Conservation (phyloP, 30 jellyfish, hydroid and myxozoan species). For the Rhopilema esculentum region DNA sequence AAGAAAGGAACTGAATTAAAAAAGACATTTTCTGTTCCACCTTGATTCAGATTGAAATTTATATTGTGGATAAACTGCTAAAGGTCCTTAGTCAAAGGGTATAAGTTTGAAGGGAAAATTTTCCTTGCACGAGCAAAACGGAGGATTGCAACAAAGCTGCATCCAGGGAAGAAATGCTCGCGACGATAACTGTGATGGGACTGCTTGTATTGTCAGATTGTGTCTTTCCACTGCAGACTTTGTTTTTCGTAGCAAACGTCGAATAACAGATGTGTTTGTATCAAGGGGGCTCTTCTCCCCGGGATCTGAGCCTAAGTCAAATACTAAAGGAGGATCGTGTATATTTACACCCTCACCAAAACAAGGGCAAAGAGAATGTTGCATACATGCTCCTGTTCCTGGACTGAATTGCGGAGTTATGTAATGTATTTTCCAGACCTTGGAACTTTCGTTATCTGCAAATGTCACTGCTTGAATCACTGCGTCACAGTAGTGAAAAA, state of each 20-base stretch:
- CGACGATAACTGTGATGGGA: conserved; percentile 52
- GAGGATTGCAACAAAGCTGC: conserved; percentile 78
- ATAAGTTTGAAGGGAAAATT: conserved; percentile 40
- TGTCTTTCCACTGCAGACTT: conserved; percentile 55
- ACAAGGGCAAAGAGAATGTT: conserved; percentile 45
- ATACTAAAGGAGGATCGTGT: conserved; percentile 70
- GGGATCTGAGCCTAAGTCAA: conserved; percentile 68
- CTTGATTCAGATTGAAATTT: too few species aligned
- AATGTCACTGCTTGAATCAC: conserved; percentile 84
- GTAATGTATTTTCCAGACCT: conserved; percentile 82
- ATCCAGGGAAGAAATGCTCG: conserved; percentile 46
- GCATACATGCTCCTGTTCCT: conserved; percentile 13
- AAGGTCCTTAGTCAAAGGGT: too few species aligned
- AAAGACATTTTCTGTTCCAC: too few species aligned
- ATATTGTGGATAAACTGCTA: too few species aligned
- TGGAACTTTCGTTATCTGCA: conserved; percentile 36
- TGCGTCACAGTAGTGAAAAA: conserved; percentile 80
- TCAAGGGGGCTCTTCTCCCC: too few species aligned
- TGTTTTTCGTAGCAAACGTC: neutral
- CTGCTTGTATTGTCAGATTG: conserved; percentile 16
- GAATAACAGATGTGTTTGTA: too few species aligned
- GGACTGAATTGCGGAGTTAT: conserved; percentile 32
- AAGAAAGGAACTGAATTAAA: too few species aligned
- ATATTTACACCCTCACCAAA: conserved; percentile 31
- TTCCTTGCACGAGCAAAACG: conserved; percentile 66